Base-by-base conservation (phyloP, 2,888 invertebrate species). In the Myathropa florea region DNA sequence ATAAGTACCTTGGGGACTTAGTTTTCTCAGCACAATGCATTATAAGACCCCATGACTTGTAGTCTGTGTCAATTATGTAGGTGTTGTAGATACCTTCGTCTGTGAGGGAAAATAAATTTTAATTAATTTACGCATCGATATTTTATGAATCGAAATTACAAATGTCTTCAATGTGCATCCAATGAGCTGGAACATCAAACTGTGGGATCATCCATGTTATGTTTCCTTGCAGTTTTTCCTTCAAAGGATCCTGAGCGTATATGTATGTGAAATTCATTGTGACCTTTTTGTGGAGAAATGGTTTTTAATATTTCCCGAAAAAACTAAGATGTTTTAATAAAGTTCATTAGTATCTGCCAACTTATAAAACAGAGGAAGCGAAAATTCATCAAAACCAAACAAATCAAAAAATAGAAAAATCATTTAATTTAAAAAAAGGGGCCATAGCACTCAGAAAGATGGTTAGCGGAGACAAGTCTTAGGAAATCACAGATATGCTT, bases 191-290 rank as follows among this genome's bases (percentile, higher is more conserved):
- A 73, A 95, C 93, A 72, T 94, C 94, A 68, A 95, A 93, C 89
- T 96, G 95, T 0, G 96, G 96, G 81, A 97, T 95, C 89, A 94
- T 94, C 97, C 97, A 97, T 0, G 97, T 97, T 88, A 97, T 97
- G 91, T 97, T 97, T 0, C 97, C 97, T 59, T 95, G 94, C 7
- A 97, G 94, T 83, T 95, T 95, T 91, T 97, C 97, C 28, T 96
- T 95, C 6, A 96, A 92, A 0, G 97, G 97, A 92, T 97, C 97
- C 90, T 97, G 97, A 0, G 95, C 95, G 90, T 96, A 97, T 76
- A 96, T 96, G 91, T 97, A 97, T 1, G 96, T 97, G 92, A 97
- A 97, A 93, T 97, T 97, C 97, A 97, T 97, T 0, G 96, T 96
- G 63, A 97, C 95, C 90, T 96, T 95, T 21, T 28, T 30, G 12